phyloP scores from a whole-genome alignment of 2,888 invertebrate species.

The Cerceris ruficornis region DNA sequence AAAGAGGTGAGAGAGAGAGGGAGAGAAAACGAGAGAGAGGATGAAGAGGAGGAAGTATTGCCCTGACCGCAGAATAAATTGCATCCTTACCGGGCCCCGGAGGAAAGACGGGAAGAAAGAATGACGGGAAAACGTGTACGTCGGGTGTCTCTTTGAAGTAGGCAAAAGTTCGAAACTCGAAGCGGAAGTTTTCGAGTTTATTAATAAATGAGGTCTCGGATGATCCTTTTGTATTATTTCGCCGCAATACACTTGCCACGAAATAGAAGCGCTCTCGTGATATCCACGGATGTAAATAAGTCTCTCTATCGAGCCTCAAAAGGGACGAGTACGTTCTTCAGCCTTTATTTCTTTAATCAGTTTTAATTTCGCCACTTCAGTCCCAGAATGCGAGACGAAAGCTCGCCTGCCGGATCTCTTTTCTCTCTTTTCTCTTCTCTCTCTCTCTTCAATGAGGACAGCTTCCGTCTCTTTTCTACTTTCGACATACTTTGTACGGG shows the following conservation, averaged over 20 bases:
- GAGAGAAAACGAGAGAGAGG: too few relatives aligned
- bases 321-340: conserved; percentile 16
- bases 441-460: too few relatives aligned
- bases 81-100: conserved; percentile 33
- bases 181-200: conserved; percentile 35
- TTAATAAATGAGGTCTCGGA: conserved; percentile 47
- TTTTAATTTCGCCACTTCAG: conserved; percentile 38
- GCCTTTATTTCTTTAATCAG: conserved; percentile 50
- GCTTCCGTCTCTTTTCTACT: neutral
- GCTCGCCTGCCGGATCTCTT: neutral
- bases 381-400: conserved; percentile 1
- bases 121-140: conserved; percentile 13
- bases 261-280: conserved; percentile 26
- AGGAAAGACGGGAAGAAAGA: neutral
- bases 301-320: conserved; percentile 31
- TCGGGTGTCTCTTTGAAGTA: conserved; percentile 30
- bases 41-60: neutral
- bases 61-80: conserved; percentile 41
- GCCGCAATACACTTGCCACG: conserved; percentile 25
- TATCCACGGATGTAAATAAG: conserved; percentile 53
- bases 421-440: neutral
- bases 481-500: neutral
- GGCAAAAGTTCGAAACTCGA: conserved; percentile 19
- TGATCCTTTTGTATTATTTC: neutral
- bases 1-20: neutral